These are phyloP conservation scores for Pseudococcus longispinus DNA, from an alignment of 2,888 invertebrate species.

Conservation along the genomic window DNA sequence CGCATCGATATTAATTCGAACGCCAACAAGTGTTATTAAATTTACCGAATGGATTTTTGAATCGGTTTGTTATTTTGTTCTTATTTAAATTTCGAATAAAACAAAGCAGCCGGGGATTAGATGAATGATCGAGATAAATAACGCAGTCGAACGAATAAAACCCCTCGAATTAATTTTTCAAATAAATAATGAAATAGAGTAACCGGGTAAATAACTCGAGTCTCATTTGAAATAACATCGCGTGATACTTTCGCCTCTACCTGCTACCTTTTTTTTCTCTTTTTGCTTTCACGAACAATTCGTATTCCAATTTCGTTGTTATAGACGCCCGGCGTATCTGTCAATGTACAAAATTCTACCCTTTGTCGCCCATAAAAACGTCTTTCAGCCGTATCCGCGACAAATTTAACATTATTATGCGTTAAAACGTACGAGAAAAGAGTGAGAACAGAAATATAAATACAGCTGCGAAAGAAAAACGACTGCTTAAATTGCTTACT, in stretches of 20 bases:
- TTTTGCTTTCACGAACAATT: neutral
- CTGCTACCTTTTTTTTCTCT: neutral
- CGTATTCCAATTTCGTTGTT: slow-evolving; percentile 3
- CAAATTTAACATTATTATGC: neutral
- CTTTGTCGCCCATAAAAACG: neutral
- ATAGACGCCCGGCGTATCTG: neutral
- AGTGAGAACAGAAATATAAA: neutral
- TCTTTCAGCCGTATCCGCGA: neutral
- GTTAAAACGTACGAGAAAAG: neutral
- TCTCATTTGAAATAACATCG: neutral
- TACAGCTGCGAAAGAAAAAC: slow-evolving; percentile 19
- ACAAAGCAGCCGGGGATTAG: neutral
- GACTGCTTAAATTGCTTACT: slow-evolving; percentile 24
- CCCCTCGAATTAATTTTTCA: neutral
- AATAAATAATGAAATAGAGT: neutral
- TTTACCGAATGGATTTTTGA: neutral
- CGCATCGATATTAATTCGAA: neutral
- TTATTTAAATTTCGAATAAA: neutral
- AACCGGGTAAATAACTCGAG: neutral
- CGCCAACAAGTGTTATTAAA: neutral
- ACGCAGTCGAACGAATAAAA: neutral
- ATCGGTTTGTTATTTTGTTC: neutral
- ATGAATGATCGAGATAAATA: neutral
- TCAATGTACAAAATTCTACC: slow-evolving; percentile 11
- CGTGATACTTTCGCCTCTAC: neutral